Evolutionary conservation across 2,113 vertebrate species (phyloP), one percentile per base, ranked within the genome.

Genomic region (Eulemur macaco): DNA sequence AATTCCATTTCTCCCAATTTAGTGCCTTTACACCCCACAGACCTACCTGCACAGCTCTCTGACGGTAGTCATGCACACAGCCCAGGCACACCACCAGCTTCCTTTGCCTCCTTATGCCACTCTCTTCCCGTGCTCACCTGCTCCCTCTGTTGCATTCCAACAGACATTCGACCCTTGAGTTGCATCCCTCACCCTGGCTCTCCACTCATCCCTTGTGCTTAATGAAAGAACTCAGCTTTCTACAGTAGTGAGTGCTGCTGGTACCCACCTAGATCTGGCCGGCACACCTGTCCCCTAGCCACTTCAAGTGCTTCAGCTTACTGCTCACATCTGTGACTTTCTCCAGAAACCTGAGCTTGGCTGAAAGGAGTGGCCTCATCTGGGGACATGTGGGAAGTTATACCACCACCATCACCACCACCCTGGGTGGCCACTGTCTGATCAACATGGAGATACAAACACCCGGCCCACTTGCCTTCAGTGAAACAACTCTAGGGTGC

Each of bases 11-110:
- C 27, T 68, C 47, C 29, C 29, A 9, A 23, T 2, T 66, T 27
- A 8, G 0, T 10, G 34, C 13, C 54, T 60, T 89, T 31, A 20
- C 8, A 31, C 20, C 39, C 21, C 20, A 5, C 23, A n/a, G 66
- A n/a, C 42, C 47, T 8, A 25, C 31, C 54, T 50, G 21, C 34
- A 4, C 0, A 11, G n/a, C 39, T 60, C 34, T 82, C 42, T 29
- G 52, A 18, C 3, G 20, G 66, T 1, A 6, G 8, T 10, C 50
- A 45, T 1, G 11, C 25, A 47, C 3, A 1, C 3, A 9, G 39
- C n/a, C 50, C 50, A 68, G n/a, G 23, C 4, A 7, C 27, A 5
- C 25, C 2, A 1, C 1, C 39, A 27, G 27, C 50, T 68, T 37
- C 60, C 82, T 42, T 27, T 7, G 39, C 21, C 42, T 31, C 54